Evolutionary conservation across 2,888 invertebrate species (phyloP), one percentile per base, ranked within the genome.

Genomic region (Colletes collaris): DNA sequence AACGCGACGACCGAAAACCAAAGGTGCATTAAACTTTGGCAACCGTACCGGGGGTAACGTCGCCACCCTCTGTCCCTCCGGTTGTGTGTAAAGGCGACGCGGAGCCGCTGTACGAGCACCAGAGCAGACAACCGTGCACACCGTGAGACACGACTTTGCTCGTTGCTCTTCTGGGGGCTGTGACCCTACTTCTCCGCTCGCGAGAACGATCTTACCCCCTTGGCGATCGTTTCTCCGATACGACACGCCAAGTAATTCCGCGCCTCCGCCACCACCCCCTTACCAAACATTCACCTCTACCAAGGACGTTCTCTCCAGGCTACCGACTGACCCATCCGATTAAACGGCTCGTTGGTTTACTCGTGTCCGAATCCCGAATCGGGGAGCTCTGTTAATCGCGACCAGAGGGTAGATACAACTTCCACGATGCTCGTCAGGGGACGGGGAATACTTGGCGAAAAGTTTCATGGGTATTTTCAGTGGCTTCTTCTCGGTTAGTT

Each of bases 1-100:
- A 71, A 83, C 69, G 71, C 74, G 72, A 59, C 80, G 79, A 83
- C 83, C 84, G 81, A 88, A 87, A 87, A 86, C 79, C 89, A 82
- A 86, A 87, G 85, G 86, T 86, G 88, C 90, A 89, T 89, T 88
- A 88, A 89, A 89, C 88, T 90, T 84, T 89, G 90, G 88, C 90
- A 88, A 88, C 81, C 83, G 81, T 83, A 84, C 85, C 60, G 78
- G 56, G 78, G 59, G 71, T 77, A 80, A 82, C 76, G 83, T 85
- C 75, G 65, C 77, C 73, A 60, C 75, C 74, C 79, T 44, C 64
- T 27, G 53, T 10, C 40, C 50, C 27, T 27, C 27, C 50, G 50
- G 56, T 49, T 46, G 40, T 62, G 52, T 44, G 44, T 10, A 77
- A 70, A 66, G 70, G 68, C 68, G 76, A 69, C 68, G 49, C 35